A percentile compares a stretch with the other conserved stretches of the same genome.
Evolutionary conservation across 2,888 invertebrate species (phyloP).

Genomic region (Drosophila setosimentum): DNA sequence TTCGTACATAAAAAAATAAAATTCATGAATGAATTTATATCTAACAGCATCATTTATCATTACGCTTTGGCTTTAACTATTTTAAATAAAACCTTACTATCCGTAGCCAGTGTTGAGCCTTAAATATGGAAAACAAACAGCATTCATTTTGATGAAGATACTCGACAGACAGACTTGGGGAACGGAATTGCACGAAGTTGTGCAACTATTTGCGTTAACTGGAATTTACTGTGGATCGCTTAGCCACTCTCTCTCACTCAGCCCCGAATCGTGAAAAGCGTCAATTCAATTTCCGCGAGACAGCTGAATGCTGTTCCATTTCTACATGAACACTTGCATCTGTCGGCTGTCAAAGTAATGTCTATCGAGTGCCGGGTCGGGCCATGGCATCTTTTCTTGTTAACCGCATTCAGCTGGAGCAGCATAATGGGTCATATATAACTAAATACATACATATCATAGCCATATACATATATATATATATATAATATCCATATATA

Average conservation of each 20-base stretch:
- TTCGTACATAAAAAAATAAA: too few relatives aligned
- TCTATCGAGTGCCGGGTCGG: conserved; percentile 19
- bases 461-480: conserved; percentile 21
- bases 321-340: conserved; percentile 67
- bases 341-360: conserved; percentile 57
- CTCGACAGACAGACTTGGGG: conserved; percentile 29
- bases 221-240: neutral
- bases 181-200: conserved; percentile 30
- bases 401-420: conserved; percentile 8
- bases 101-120: neutral
- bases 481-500: neutral
- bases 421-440: conserved; percentile 11
- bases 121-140: conserved; percentile 28
- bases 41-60: neutral
- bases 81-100: conserved; percentile 8
- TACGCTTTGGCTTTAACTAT: conserved; percentile 4
- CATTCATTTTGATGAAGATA: conserved; percentile 24
- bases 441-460: conserved; percentile 18
- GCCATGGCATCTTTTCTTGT: conserved; percentile 20
- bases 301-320: conserved; percentile 60
- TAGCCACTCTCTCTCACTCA: conserved; percentile 3
- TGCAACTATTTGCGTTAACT: conserved; percentile 16
- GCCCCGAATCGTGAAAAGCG: conserved; percentile 17
- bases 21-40: neutral
- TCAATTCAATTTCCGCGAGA: conserved; percentile 69